A percentile compares a stretch with the other conserved stretches of the same genome.
Conservation (phyloP, 30 jellyfish, hydroid and myxozoan species). For the Morbakka virulenta region DNA sequence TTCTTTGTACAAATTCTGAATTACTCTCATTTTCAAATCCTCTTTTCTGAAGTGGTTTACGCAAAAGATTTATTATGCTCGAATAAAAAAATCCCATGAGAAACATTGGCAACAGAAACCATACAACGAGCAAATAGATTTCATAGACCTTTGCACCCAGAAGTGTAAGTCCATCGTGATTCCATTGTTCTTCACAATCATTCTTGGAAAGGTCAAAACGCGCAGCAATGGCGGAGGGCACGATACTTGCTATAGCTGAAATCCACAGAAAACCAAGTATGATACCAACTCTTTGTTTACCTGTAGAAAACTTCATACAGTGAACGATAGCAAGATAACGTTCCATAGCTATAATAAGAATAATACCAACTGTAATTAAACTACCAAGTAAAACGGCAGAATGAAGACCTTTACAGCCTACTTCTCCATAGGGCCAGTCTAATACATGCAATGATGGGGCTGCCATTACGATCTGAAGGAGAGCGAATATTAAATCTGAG, state of each 20-base stretch:
- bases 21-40: background rate
- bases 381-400: constrained; percentile 27
- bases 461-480: no score
- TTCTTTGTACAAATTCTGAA: background rate
- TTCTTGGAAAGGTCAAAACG: background rate
- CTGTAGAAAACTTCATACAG: constrained; percentile 1
- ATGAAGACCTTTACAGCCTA: background rate
- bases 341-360: constrained; percentile 26
- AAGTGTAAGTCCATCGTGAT: no score
- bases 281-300: background rate
- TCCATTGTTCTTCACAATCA: background rate
- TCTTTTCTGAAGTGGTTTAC: background rate
- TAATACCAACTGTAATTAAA: background rate
- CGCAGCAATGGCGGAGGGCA: background rate
- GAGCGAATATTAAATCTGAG: no score
- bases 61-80: background rate
- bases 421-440: constrained; percentile 7
- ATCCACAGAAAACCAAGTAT: constrained; percentile 12
- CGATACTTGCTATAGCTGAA: background rate
- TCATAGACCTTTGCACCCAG: background rate
- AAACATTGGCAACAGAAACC: background rate
- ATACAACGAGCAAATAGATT: background rate
- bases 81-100: background rate
- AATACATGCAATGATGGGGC: background rate
- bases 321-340: constrained; percentile 13